Conservation (phyloP, 2,797 vertebrate species). For the Rhinella marina region DNA sequence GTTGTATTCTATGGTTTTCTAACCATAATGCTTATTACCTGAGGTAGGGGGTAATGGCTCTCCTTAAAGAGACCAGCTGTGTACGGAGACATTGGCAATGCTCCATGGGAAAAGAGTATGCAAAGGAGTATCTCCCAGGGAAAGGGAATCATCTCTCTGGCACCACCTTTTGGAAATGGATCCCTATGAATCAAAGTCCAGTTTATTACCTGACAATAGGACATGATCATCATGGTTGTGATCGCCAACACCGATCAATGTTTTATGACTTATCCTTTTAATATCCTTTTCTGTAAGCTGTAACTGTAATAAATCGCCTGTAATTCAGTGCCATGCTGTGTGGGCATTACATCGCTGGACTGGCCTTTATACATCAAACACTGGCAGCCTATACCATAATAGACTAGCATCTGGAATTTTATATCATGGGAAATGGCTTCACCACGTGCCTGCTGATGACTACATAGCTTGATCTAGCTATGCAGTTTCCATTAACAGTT, state of each 20-base stretch:
- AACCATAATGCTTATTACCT: too few relatives aligned
- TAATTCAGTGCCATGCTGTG: too few relatives aligned
- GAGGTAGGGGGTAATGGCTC: too few relatives aligned
- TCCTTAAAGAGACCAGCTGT: too few relatives aligned
- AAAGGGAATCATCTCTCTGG: too few relatives aligned
- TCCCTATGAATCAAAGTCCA: too few relatives aligned
- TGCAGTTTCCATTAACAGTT: conserved; percentile 1
- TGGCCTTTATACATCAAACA: background rate
- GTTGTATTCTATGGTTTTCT: too few relatives aligned
- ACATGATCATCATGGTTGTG: background rate
- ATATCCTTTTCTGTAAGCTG: background rate
- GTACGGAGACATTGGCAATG: too few relatives aligned
- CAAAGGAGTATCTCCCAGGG: too few relatives aligned
- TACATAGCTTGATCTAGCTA: background rate
- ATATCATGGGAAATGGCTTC: background rate
- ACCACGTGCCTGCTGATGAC: conserved; percentile 19
- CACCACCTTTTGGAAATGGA: too few relatives aligned
- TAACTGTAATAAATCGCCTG: background rate
- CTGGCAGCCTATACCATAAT: background rate
- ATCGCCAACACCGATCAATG: background rate
- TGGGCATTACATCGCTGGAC: background rate
- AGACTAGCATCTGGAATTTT: conserved; percentile 11
- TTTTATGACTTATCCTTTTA: background rate
- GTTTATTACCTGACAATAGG: background rate
- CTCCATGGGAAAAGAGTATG: too few relatives aligned